These are phyloP conservation scores for Syngnathus scovelli DNA, from an alignment of 2,113 vertebrate species.

Conservation along the genomic window DNA sequence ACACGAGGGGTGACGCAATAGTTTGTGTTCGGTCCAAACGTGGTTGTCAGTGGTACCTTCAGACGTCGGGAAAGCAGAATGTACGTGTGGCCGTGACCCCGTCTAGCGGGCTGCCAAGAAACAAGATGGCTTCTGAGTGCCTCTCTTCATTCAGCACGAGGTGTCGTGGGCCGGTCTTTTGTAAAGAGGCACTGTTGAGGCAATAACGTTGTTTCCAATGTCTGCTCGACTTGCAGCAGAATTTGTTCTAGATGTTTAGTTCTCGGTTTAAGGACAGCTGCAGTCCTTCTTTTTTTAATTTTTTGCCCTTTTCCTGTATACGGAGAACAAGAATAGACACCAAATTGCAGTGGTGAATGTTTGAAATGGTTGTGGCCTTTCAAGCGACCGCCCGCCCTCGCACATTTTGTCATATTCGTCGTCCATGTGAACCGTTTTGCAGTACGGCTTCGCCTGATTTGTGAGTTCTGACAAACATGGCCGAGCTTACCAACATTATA, in stretches of 20 bases:
- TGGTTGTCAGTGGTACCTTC: too few species aligned
- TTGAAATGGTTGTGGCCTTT: slow-evolving; percentile 54
- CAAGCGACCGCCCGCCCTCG: slow-evolving; percentile 22
- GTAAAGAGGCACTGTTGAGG: background rate
- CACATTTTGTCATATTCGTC: slow-evolving; percentile 1
- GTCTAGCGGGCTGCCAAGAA: slow-evolving; percentile 39
- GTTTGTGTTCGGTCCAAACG: too few species aligned
- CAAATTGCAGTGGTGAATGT: slow-evolving; percentile 50
- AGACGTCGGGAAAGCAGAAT: background rate
- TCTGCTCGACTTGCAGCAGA: background rate
- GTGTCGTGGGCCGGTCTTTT: slow-evolving; percentile 10
- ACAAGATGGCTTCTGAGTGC: slow-evolving; percentile 52
- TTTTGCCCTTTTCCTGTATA: slow-evolving; percentile 29
- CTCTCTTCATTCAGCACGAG: slow-evolving; percentile 42
- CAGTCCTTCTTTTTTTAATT: background rate
- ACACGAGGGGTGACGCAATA: too few species aligned
- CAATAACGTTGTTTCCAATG: background rate
- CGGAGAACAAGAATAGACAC: slow-evolving; percentile 47
- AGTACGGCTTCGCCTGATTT: background rate
- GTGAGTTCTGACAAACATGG: background rate
- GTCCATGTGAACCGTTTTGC: background rate
- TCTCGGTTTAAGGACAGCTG: background rate
- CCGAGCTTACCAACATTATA: too few species aligned
- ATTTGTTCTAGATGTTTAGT: background rate
- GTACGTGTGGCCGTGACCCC: slow-evolving; percentile 24